Evolutionary conservation across 2,888 invertebrate species (phyloP).

Genomic region (Tetanocera ferruginea): DNA sequence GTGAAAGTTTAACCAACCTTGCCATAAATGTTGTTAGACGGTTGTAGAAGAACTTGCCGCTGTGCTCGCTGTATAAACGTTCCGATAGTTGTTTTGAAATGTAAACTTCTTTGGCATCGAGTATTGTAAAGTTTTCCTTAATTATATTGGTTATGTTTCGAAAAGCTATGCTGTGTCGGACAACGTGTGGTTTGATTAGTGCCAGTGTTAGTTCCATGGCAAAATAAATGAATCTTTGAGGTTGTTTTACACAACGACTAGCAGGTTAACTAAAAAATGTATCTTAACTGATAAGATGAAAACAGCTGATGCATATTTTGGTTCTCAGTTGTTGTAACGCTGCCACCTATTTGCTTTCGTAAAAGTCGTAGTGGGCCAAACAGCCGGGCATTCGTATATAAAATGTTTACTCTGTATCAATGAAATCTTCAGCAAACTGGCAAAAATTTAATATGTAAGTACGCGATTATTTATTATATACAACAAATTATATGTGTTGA

Average conservation of each 20-base stretch:
- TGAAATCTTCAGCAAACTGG: too few species aligned
- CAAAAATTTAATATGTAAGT: too few species aligned
- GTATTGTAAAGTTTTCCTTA: conserved; percentile 79
- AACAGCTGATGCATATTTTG: too few species aligned
- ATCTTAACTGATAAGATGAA: too few species aligned
- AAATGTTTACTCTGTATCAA: too few species aligned
- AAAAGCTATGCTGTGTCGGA: conserved; percentile 81
- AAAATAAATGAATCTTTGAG: neutral
- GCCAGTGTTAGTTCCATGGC: conserved; percentile 83
- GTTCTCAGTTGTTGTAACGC: too few species aligned
- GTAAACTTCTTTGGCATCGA: conserved; percentile 77
- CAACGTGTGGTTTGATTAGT: conserved; percentile 87
- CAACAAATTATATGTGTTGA: too few species aligned
- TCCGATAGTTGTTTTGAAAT: conserved; percentile 77
- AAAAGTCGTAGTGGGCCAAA: too few species aligned
- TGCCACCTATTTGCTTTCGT: too few species aligned
- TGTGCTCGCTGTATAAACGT: conserved; percentile 86
- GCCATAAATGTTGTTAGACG: conserved; percentile 85
- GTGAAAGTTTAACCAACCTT: conserved; percentile 72
- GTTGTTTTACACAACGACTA: neutral
- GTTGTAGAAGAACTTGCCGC: conserved; percentile 85
- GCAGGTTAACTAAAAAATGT: too few species aligned
- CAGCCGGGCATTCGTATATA: too few species aligned
- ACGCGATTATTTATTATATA: too few species aligned
- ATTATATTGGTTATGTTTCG: conserved; percentile 79